phyloP scores from a whole-genome alignment of 1,140 invertebrate genomes.

The Drosophila lacteicornis region DNA sequence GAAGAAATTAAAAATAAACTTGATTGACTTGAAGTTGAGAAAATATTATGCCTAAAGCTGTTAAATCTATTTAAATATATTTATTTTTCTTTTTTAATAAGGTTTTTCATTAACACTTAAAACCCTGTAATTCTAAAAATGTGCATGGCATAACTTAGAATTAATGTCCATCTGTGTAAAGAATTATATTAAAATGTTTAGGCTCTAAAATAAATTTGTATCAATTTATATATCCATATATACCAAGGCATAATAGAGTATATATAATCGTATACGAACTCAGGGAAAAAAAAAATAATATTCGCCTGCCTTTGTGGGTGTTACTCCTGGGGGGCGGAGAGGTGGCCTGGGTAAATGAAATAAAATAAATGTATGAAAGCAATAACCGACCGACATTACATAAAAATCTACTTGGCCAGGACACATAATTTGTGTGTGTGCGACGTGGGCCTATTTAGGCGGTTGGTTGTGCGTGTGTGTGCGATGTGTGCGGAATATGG shows the following conservation, averaged over 20 bases:
- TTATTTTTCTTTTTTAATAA: no score
- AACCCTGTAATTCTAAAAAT: no score
- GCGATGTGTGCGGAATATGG: conserved; percentile 71
- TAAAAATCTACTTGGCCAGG: conserved; percentile 81
- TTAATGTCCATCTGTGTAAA: no score
- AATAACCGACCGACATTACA: conserved; percentile 82
- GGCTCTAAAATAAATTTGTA: no score
- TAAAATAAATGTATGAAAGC: conserved; percentile 82
- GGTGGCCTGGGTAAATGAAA: conserved; percentile 69
- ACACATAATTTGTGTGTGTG: conserved; percentile 68
- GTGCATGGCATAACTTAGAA: no score
- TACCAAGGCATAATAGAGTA: not conserved
- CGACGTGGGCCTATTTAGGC: conserved; percentile 74
- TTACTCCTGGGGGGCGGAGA: not conserved
- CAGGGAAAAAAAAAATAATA: conserved; percentile 31
- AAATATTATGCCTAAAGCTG: no score
- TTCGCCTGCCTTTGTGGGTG: conserved; percentile 13
- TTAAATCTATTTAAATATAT: no score
- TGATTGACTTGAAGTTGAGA: not conserved
- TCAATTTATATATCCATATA: no score
- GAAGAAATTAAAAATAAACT: not conserved
- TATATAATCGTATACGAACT: not conserved
- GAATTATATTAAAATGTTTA: not conserved
- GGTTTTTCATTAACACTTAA: no score
- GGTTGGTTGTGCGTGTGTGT: conserved; percentile 43